Base-by-base conservation (phyloP, 2,113 vertebrate genomes). In the Rynchops niger region DNA sequence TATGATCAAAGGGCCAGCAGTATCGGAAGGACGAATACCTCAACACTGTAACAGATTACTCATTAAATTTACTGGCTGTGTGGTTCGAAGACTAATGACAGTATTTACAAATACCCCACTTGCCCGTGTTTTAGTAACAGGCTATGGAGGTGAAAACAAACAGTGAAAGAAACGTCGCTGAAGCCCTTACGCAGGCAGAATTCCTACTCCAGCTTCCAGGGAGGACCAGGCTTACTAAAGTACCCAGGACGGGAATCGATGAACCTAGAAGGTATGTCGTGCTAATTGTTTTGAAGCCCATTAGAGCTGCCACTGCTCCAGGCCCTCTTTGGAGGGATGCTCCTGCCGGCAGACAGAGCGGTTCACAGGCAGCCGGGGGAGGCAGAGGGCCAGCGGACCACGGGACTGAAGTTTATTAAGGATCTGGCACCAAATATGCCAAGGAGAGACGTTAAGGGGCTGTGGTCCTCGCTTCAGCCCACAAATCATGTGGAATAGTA, bases 241-340 rank as follows among this genome's bases (percentile, higher is more conserved):
- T 30, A 65, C 38, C 76, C 82, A 42, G 40, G 83, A 80, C 0
- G 9, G 67, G 61, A 87, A 95, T 43, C 11, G 16, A 88, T 61
- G 82, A 66, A 70, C 61, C 84, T 40, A 6, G 29, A 47, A 50
- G 78, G 66, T 52, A 84, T 5, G 53, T 12, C 38, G 73, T 70
- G 74, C 82, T 96, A 90, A 95, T 42, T 82, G 84, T 95, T 88
- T 80, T 62, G 69, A 95, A 93, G 78, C 45, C 73, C 38, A 13
- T 86, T 66, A 58, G 30, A 73, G 91, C 58, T 53, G 45, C 61
- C 36, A 22, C 17, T 56, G 82, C 88, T 74, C 12, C 55, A 56
- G 83, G 77, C 42, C 15, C n/a, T 86, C 69, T 62, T 25, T 18
- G 61, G 45, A 85, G 85, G 12, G 7, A 52, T 1, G 79, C 58